Evolutionary conservation across 2,797 vertebrate species (phyloP).

Genomic region (Gobio occitaniae): DNA sequence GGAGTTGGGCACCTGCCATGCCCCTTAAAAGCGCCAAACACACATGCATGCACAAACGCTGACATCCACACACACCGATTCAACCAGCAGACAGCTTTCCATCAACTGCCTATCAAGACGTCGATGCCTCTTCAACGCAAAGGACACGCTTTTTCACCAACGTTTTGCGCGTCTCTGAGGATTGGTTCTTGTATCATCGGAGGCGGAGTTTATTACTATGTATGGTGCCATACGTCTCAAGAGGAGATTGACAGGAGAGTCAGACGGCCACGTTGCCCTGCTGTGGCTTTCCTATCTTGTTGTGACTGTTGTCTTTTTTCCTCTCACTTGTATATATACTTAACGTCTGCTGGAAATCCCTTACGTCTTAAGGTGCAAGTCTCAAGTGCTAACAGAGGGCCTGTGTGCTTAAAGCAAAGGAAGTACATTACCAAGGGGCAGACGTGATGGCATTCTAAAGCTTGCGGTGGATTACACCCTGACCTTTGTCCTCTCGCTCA

Average conservation of each 20-base stretch:
- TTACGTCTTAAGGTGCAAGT: slow-evolving; percentile 44
- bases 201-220: slow-evolving; percentile 38
- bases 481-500: slow-evolving; percentile 49
- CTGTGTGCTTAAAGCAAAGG: slow-evolving; percentile 46
- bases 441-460: slow-evolving; percentile 41
- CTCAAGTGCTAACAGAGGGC: slow-evolving; percentile 50
- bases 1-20: slow-evolving; percentile 20
- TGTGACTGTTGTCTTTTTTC: slow-evolving; percentile 43
- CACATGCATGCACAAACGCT: slow-evolving; percentile 25
- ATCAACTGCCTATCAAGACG: slow-evolving; percentile 51
- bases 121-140: slow-evolving; percentile 18
- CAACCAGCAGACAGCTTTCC: slow-evolving; percentile 47
- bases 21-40: slow-evolving; percentile 36
- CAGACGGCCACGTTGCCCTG: not conserved
- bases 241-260: slow-evolving; percentile 26
- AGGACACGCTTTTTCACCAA: not conserved
- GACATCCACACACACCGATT: slow-evolving; percentile 7
- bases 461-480: slow-evolving; percentile 53
- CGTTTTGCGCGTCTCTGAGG: slow-evolving; percentile 19
- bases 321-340: slow-evolving; percentile 57
- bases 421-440: slow-evolving; percentile 53
- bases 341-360: slow-evolving; percentile 49
- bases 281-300: slow-evolving; percentile 39
- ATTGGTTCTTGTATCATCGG: slow-evolving; percentile 21
- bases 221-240: slow-evolving; percentile 40